These are phyloP conservation scores for Stenolophus ochropezus DNA, from an alignment of 2,888 invertebrate species.

Conservation along the genomic window DNA sequence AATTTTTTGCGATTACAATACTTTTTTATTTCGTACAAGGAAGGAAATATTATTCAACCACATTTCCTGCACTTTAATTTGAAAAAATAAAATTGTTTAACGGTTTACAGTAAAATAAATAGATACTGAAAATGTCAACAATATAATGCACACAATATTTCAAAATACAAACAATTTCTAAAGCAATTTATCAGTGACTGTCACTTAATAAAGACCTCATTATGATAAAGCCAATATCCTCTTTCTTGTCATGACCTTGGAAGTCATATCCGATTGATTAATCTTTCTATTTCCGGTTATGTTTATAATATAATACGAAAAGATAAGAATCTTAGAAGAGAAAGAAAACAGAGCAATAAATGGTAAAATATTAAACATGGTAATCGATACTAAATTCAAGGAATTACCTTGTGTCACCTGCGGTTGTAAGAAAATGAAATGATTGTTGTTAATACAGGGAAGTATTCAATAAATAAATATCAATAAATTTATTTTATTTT, in stretches of 20 bases:
- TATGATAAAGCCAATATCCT: neutral
- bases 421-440: neutral
- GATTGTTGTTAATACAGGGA: neutral
- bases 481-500: too few species aligned
- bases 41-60: too few species aligned
- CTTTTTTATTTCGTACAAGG: too few species aligned
- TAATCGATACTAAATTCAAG: neutral
- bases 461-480: too few species aligned
- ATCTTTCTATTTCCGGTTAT: slow-evolving; percentile 16
- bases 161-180: neutral
- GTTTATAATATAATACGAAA: slow-evolving; percentile 20
- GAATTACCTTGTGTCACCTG: slow-evolving; percentile 17
- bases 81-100: too few species aligned
- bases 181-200: neutral
- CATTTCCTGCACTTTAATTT: too few species aligned
- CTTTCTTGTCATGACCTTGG: slow-evolving; percentile 3
- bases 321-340: slow-evolving; percentile 17
- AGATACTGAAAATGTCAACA: neutral
- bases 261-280: neutral
- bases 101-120: too few species aligned
- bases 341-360: neutral
- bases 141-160: neutral
- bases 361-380: neutral
- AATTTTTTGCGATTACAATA: too few species aligned
- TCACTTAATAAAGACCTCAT: neutral